Conservation (phyloP, 2,797 vertebrate genomes). For the Amblyraja radiata region DNA sequence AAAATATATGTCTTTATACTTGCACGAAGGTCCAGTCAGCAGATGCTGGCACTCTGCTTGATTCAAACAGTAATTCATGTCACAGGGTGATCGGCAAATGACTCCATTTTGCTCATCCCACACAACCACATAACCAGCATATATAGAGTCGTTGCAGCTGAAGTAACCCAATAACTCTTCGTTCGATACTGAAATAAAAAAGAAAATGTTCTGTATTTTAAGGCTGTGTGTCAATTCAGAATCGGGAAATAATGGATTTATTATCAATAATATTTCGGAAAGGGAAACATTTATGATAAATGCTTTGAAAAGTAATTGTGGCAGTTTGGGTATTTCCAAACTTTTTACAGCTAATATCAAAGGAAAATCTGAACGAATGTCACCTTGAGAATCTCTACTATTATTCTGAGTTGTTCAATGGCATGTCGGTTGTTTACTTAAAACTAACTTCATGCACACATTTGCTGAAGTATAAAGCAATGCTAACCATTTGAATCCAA, state of each 20-base stretch:
- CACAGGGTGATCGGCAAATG: constrained; percentile 53
- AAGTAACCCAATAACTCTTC: constrained; percentile 44
- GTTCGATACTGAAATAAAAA: constrained; percentile 45
- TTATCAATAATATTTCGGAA: not conserved
- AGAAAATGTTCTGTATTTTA: not conserved
- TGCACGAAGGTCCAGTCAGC: constrained; percentile 48
- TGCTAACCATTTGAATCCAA: too few relatives aligned
- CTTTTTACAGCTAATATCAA: not conserved
- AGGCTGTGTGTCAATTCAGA: not conserved
- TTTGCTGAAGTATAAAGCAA: too few relatives aligned
- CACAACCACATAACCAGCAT: constrained; percentile 46
- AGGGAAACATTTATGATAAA: not conserved
- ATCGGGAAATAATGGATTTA: not conserved
- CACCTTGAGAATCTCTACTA: too few relatives aligned
- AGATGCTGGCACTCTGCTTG: constrained; percentile 50
- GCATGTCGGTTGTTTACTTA: too few relatives aligned
- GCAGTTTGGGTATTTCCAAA: not conserved
- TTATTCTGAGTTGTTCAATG: too few relatives aligned
- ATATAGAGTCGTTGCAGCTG: constrained; percentile 42
- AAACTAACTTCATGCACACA: too few relatives aligned
- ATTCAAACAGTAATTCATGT: constrained; percentile 49
- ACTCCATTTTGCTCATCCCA: constrained; percentile 42
- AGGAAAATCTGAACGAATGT: too few relatives aligned
- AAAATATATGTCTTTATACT: constrained; percentile 43
- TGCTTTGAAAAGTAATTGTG: not conserved